Evolutionary conservation across 1,140 invertebrate species (phyloP).

Genomic region (Drosophila kohkoa): DNA sequence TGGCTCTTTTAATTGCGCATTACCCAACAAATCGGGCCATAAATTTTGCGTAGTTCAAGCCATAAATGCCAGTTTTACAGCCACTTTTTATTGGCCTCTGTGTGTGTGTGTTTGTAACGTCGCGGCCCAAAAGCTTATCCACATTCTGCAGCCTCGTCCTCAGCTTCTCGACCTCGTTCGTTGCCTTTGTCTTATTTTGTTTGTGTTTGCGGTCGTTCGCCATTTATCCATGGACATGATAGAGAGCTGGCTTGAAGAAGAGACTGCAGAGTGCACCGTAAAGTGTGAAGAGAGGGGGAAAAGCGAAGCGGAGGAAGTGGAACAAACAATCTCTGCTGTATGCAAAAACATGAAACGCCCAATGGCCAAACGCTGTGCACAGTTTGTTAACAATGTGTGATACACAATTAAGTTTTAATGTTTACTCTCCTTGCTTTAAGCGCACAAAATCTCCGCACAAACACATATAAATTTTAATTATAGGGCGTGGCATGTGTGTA

Average conservation of each 20-base stretch:
- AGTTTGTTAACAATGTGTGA: conserved; percentile 70
- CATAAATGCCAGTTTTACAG: conserved; percentile 76
- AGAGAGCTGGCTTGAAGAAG: neutral
- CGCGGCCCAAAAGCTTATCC: conserved; percentile 27
- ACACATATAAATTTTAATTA: conserved; percentile 8
- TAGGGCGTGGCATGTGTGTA: conserved; percentile 1
- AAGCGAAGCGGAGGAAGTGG: conserved; percentile 1
- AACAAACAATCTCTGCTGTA: conserved; percentile 45
- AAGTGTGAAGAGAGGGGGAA: neutral
- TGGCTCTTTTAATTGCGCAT: conserved; percentile 78
- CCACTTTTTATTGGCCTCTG: conserved; percentile 73
- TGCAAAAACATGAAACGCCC: conserved; percentile 70
- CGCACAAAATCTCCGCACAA: conserved; percentile 4
- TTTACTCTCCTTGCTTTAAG: conserved; percentile 57
- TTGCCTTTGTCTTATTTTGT: conserved; percentile 47
- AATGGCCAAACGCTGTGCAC: conserved; percentile 61
- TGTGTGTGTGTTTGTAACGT: neutral
- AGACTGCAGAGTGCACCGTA: too few species aligned
- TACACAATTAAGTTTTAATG: conserved; percentile 82
- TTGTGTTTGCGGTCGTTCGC: conserved; percentile 63
- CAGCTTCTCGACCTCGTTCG: neutral
- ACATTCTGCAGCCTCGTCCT: conserved; percentile 33
- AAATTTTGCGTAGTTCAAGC: conserved; percentile 73
- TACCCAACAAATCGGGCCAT: conserved; percentile 65
- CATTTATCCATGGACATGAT: conserved; percentile 44